Evolutionary conservation across 2,888 invertebrate species (phyloP).

Genomic region (Orgyia antiqua): DNA sequence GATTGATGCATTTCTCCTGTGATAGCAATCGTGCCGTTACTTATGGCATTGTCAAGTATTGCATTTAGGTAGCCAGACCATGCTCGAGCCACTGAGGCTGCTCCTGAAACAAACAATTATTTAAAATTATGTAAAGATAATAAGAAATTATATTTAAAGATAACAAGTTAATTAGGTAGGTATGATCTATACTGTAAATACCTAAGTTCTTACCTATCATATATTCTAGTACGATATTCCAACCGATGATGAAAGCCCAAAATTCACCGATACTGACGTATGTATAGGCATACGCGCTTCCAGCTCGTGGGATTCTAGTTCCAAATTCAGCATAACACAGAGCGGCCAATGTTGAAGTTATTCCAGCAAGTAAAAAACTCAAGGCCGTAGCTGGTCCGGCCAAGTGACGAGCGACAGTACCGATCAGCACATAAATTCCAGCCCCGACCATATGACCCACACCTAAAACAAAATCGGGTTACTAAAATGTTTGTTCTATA

Average conservation of each 20-base stretch:
- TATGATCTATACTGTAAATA: background rate
- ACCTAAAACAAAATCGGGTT: too few species aligned
- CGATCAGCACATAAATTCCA: constrained; percentile 94
- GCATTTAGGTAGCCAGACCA: constrained; percentile 94
- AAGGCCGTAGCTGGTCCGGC: constrained; percentile 90
- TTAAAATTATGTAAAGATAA: background rate
- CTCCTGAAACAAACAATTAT: constrained; percentile 75
- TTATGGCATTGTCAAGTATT: constrained; percentile 84
- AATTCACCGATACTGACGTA: constrained; percentile 96
- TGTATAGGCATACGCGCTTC: constrained; percentile 95
- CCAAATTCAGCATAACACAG: constrained; percentile 95
- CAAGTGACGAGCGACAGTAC: constrained; percentile 88
- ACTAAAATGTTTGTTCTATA: background rate
- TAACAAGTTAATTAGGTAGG: too few species aligned
- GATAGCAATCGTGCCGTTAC: constrained; percentile 82
- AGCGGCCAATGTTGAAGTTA: constrained; percentile 88
- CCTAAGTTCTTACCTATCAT: constrained; percentile 82
- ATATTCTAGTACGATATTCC: constrained; percentile 95
- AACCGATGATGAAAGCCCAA: constrained; percentile 96
- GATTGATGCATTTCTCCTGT: constrained; percentile 86
- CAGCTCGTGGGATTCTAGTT: constrained; percentile 91
- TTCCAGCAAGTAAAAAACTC: constrained; percentile 83
- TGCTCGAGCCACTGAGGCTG: constrained; percentile 92
- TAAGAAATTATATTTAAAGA: too few species aligned
- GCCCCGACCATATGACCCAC: constrained; percentile 97